A percentile compares a stretch with the other conserved stretches of the same genome.
Conservation (phyloP, 2,797 vertebrate species). For the Botia kubotai region DNA sequence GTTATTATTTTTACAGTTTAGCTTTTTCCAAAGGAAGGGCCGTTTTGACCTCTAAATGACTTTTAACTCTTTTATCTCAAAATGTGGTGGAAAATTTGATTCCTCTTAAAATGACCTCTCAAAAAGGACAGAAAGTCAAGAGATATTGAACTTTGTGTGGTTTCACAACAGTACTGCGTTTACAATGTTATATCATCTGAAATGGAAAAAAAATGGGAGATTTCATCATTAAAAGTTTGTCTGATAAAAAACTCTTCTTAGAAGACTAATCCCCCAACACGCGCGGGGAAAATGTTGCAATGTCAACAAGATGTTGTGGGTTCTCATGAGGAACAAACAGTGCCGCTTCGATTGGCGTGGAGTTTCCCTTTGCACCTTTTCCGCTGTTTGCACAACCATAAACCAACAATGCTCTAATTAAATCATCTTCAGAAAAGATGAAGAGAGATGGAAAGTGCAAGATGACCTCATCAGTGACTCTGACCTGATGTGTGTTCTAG, state of each 20-base stretch:
- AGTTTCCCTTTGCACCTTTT: constrained; percentile 32
- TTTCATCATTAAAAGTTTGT: constrained; percentile 48
- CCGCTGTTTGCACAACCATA: constrained; percentile 56
- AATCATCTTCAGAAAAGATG: constrained; percentile 45
- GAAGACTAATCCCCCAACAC: constrained; percentile 37
- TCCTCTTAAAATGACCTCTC: neutral
- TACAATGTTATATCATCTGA: constrained; percentile 25
- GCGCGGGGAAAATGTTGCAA: constrained; percentile 10
- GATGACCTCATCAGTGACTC: constrained; percentile 28
- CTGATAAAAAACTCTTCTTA: constrained; percentile 19
- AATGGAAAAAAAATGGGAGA: constrained; percentile 7
- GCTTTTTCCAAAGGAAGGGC: no score
- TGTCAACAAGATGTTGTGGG: constrained; percentile 18
- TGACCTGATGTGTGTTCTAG: neutral
- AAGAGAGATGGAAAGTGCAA: neutral
- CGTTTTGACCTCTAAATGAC: no score
- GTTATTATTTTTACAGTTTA: no score
- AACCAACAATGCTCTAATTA: constrained; percentile 55
- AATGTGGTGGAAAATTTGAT: neutral
- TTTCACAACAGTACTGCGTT: constrained; percentile 29
- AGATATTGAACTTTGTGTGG: constrained; percentile 3
- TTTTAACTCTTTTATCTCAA: no score
- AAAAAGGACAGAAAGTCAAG: neutral
- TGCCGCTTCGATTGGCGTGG: constrained; percentile 37
- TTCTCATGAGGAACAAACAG: constrained; percentile 36